A percentile compares a stretch with the other conserved stretches of the same genome.
Evolutionary conservation across 1,140 invertebrate genomes (phyloP).

Genomic region (Diprion similis): DNA sequence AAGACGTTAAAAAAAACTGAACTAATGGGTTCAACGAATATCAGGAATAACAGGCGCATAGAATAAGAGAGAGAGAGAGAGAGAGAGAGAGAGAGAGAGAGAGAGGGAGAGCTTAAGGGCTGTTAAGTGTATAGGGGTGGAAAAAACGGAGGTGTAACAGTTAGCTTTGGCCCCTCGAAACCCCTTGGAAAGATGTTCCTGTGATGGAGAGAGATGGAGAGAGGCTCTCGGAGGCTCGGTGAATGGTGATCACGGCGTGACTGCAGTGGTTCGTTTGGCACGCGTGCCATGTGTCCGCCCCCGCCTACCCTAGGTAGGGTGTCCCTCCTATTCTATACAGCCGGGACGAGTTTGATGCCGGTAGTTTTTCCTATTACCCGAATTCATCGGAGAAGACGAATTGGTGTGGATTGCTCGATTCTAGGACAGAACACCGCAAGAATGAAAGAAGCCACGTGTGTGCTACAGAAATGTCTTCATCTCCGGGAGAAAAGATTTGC

Average conservation of each 20-base stretch:
- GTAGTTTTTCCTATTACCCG: too few species aligned
- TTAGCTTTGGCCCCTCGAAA: neutral
- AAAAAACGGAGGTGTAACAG: neutral
- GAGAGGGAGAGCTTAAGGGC: neutral
- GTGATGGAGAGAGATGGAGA: neutral
- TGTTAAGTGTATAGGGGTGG: too few species aligned
- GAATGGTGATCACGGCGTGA: conserved; percentile 4
- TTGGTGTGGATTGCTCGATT: neutral
- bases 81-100: neutral
- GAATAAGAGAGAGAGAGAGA: neutral
- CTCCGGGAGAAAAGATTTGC: too few species aligned
- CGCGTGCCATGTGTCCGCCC: neutral
- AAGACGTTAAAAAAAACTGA: too few species aligned
- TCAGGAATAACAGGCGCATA: neutral
- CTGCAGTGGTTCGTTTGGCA: conserved; percentile 6
- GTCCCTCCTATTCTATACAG: neutral
- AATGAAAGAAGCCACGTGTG: too few species aligned
- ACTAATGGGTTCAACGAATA: too few species aligned
- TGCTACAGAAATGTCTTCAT: too few species aligned
- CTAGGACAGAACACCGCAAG: too few species aligned
- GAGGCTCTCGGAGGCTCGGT: neutral
- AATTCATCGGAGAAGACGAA: neutral
- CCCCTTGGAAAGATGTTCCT: neutral
- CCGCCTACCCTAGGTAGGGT: too few species aligned
- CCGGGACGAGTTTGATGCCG: too few species aligned